A percentile compares a stretch with the other conserved stretches of the same genome.
Conservation (phyloP, 2,888 invertebrate species). For the Trissoscelio sp. region DNA sequence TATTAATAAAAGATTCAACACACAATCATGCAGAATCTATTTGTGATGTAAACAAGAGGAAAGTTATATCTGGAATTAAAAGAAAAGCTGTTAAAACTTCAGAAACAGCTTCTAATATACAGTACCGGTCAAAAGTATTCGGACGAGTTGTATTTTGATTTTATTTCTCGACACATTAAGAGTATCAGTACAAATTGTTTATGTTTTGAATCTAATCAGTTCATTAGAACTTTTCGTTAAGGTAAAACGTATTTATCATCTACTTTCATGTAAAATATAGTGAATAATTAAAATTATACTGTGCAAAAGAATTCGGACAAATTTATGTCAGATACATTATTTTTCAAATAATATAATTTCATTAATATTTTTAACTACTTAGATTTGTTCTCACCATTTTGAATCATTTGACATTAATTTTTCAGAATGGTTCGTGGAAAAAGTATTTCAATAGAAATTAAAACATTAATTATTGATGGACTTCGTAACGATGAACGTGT, state of each 20-base stretch:
- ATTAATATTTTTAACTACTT: background rate
- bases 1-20: background rate
- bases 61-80: no score
- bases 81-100: no score
- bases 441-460: slow-evolving; percentile 21
- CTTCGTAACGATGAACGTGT: background rate
- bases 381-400: slow-evolving; percentile 4
- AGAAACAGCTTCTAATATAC: no score
- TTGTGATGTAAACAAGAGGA: no score
- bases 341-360: background rate
- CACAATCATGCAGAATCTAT: background rate
- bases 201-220: no score
- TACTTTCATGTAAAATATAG: slow-evolving; percentile 11
- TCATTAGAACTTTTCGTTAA: no score
- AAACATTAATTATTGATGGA: slow-evolving; percentile 12
- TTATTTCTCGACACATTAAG: no score
- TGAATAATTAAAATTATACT: background rate
- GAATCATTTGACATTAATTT: slow-evolving; percentile 5
- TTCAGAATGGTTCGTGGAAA: slow-evolving; percentile 15
- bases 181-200: no score
- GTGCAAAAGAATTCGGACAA: slow-evolving; percentile 18
- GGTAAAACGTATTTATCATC: background rate
- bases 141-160: no score
- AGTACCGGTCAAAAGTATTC: no score
- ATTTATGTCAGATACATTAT: background rate